Evolutionary conservation across 2,797 vertebrate genomes (phyloP).

Genomic region (Pelobates cultripes): DNA sequence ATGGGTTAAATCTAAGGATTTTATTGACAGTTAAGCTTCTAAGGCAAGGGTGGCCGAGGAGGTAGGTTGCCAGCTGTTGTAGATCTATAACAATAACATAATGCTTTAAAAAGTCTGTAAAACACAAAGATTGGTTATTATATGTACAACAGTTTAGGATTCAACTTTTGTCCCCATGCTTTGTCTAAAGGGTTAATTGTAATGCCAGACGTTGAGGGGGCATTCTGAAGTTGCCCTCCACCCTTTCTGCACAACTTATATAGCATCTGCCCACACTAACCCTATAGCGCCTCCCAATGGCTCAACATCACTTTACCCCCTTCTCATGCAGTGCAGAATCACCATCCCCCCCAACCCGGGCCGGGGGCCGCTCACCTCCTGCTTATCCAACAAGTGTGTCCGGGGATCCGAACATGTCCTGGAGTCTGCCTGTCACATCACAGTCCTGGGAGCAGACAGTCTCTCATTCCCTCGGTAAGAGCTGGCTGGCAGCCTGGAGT

Average conservation of each 20-base stretch:
- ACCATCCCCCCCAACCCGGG: slow-evolving; percentile 19
- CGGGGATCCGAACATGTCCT: slow-evolving; percentile 8
- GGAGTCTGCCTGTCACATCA: background rate
- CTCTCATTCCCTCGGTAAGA: background rate
- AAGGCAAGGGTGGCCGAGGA: no score
- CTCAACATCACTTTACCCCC: background rate
- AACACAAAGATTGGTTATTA: background rate
- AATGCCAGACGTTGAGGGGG: background rate
- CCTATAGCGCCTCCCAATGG: background rate
- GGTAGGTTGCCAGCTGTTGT: no score
- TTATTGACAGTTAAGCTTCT: no score
- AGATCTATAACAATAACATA: no score
- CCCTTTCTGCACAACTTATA: no score
- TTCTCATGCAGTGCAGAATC: background rate
- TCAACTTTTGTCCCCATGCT: no score
- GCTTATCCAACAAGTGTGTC: slow-evolving; percentile 45
- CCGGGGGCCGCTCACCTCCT: slow-evolving; percentile 36
- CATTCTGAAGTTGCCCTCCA: background rate
- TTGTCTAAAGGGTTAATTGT: background rate
- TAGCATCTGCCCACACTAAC: background rate
- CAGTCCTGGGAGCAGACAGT: background rate
- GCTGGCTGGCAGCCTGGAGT: background rate
- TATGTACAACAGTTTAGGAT: no score
- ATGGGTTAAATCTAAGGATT: no score
- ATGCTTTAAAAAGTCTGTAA: no score